Evolutionary conservation across 2,888 invertebrate genomes (phyloP).

Genomic region (Sthenelais limicola): DNA sequence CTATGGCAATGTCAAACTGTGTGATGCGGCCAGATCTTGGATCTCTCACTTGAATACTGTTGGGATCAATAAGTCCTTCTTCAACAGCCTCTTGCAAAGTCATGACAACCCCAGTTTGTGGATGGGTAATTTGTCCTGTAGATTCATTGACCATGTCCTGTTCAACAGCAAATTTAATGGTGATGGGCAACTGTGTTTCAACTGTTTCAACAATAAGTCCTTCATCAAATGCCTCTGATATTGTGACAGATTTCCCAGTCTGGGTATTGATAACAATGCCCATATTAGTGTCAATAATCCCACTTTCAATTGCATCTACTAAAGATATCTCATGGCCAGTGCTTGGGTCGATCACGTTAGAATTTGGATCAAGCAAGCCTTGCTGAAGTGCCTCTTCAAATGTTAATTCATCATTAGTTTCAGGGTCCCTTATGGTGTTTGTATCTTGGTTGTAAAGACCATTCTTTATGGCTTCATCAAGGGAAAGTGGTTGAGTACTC

Average conservation of each 20-base stretch:
- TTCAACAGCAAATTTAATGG: slow-evolving; percentile 80
- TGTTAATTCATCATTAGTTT: slow-evolving; percentile 82
- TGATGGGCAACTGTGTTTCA: slow-evolving; percentile 20
- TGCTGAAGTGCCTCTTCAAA: slow-evolving; percentile 86
- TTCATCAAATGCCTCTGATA: slow-evolving; percentile 83
- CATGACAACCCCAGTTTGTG: slow-evolving; percentile 77
- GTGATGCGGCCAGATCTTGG: slow-evolving; percentile 87
- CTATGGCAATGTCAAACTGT: slow-evolving; percentile 86
- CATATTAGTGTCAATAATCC: slow-evolving; percentile 62
- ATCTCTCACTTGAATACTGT: slow-evolving; percentile 53
- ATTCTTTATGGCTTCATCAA: slow-evolving; percentile 48
- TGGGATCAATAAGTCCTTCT: slow-evolving; percentile 77
- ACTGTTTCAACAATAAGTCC: slow-evolving; percentile 74
- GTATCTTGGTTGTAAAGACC: slow-evolving; percentile 64
- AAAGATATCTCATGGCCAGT: slow-evolving; percentile 77
- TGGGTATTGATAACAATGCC: slow-evolving; percentile 76
- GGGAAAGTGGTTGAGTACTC: not conserved
- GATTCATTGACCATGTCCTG: slow-evolving; percentile 86
- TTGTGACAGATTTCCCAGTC: slow-evolving; percentile 75
- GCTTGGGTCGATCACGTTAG: slow-evolving; percentile 41
- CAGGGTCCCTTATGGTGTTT: slow-evolving; percentile 76
- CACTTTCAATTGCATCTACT: slow-evolving; percentile 76
- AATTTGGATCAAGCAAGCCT: slow-evolving; percentile 77
- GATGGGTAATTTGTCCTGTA: slow-evolving; percentile 79
- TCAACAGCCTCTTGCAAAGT: slow-evolving; percentile 75